Evolutionary conservation across 1,140 invertebrate species (phyloP).

Genomic region (Telenomus remus): DNA sequence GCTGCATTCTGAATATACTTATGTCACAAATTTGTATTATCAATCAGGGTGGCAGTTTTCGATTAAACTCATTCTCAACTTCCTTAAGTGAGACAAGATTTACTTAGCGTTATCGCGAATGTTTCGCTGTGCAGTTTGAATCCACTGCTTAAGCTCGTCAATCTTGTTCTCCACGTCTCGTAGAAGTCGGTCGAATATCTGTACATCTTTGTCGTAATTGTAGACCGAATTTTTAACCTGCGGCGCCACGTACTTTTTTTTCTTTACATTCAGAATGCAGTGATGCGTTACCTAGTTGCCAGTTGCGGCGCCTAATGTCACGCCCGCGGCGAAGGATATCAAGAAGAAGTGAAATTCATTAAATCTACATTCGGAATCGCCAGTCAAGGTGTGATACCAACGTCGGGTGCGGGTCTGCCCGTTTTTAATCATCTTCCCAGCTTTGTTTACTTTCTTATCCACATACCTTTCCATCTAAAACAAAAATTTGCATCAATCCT

Average conservation of each 20-base stretch:
- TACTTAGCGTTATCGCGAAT: constrained; percentile 28
- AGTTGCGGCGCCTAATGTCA: constrained; percentile 79
- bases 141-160: constrained; percentile 58
- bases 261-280: constrained; percentile 67
- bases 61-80: background rate
- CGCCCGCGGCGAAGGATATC: constrained; percentile 83
- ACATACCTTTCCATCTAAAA: constrained; percentile 85
- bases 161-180: constrained; percentile 54
- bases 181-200: constrained; percentile 53
- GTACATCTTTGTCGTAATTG: constrained; percentile 38
- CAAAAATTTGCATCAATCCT: constrained; percentile 18
- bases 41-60: background rate
- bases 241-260: constrained; percentile 31
- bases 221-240: constrained; percentile 30
- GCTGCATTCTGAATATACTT: constrained; percentile 36
- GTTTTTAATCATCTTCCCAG: constrained; percentile 82
- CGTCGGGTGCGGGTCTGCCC: constrained; percentile 80
- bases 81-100: background rate
- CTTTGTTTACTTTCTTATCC: constrained; percentile 86
- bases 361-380: constrained; percentile 78
- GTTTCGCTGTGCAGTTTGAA: constrained; percentile 41
- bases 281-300: constrained; percentile 66
- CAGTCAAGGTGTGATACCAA: constrained; percentile 83
- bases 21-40: constrained; percentile 8
- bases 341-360: constrained; percentile 86